These are phyloP conservation scores for Quadriops clusia DNA, from an alignment of 2,888 invertebrate genomes.

Conservation along the genomic window DNA sequence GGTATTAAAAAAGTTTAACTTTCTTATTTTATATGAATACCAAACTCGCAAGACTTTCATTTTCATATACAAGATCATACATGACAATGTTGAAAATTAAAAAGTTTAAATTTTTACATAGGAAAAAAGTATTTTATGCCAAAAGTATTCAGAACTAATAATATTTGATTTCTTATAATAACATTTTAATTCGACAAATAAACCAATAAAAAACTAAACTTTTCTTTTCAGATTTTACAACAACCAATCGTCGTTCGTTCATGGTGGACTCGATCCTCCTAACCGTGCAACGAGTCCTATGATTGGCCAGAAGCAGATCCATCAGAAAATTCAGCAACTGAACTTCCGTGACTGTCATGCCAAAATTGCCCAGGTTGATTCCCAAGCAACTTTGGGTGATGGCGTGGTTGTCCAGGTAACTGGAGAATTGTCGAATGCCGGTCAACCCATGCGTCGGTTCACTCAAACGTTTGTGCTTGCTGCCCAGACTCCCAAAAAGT, in stretches of 20 bases:
- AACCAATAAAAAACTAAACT: too few species aligned
- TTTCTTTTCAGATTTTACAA: constrained; percentile 84
- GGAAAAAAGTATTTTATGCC: too few species aligned
- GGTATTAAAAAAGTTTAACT: too few species aligned
- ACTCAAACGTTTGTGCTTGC: constrained; percentile 96
- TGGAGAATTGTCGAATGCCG: constrained; percentile 92
- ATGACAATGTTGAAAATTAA: too few species aligned
- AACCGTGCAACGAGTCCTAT: constrained; percentile 75
- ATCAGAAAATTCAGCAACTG: constrained; percentile 87
- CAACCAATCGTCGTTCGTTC: constrained; percentile 90
- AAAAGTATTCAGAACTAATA: too few species aligned
- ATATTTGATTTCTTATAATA: too few species aligned
- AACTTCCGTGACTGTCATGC: constrained; percentile 96
- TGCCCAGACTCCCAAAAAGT: constrained; percentile 91
- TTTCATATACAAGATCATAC: too few species aligned
- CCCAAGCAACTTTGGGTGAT: constrained; percentile 84
- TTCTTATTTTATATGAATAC: too few species aligned
- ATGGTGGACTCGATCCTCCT: constrained; percentile 78
- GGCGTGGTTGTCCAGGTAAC: constrained; percentile 96
- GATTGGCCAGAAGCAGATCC: constrained; percentile 87
- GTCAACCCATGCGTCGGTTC: constrained; percentile 93
- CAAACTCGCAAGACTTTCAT: too few species aligned
- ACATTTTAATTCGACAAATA: too few species aligned
- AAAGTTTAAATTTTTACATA: too few species aligned
- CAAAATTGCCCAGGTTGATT: constrained; percentile 94